A percentile compares a stretch with the other conserved stretches of the same genome.
Evolutionary conservation across 2,888 invertebrate genomes (phyloP).

Genomic region (Perithous albicinctus): DNA sequence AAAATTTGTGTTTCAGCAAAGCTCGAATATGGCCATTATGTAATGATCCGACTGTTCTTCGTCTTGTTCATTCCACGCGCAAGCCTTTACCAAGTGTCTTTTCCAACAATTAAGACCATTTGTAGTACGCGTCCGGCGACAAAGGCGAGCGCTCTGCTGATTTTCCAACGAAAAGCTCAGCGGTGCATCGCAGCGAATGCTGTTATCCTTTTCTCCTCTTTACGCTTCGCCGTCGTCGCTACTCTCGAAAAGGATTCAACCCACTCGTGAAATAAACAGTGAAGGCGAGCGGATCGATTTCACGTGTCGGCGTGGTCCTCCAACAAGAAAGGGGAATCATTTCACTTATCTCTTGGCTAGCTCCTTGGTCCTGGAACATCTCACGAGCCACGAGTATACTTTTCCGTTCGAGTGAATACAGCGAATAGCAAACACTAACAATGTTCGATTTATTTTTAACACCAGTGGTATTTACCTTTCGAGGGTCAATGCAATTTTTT

Average conservation of each 20-base stretch:
- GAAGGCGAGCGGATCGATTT: constrained; percentile 50
- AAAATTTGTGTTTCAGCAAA: constrained; percentile 1
- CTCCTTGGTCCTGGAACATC: constrained; percentile 1
- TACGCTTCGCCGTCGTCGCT: background rate
- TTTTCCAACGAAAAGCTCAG: constrained; percentile 7
- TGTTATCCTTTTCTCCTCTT: constrained; percentile 17
- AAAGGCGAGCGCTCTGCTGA: constrained; percentile 25
- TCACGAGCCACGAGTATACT: background rate
- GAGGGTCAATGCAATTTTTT: background rate
- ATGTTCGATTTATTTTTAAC: constrained; percentile 9
- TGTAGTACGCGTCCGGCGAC: constrained; percentile 39
- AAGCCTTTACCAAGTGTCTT: constrained; percentile 9
- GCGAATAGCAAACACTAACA: constrained; percentile 20
- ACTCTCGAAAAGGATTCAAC: constrained; percentile 57
- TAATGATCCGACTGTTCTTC: constrained; percentile 6
- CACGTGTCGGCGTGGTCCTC: constrained; percentile 36
- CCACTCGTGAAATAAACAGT: constrained; percentile 50
- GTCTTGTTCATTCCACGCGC: background rate
- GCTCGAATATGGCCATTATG: background rate
- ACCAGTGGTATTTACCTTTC: background rate
- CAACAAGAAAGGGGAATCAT: constrained; percentile 36
- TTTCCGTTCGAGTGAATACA: background rate
- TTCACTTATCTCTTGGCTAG: constrained; percentile 30
- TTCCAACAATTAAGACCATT: constrained; percentile 39
- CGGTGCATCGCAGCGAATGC: constrained; percentile 19